phyloP scores from a whole-genome alignment of 2,113 vertebrate species.

The Malurus elegans region DNA sequence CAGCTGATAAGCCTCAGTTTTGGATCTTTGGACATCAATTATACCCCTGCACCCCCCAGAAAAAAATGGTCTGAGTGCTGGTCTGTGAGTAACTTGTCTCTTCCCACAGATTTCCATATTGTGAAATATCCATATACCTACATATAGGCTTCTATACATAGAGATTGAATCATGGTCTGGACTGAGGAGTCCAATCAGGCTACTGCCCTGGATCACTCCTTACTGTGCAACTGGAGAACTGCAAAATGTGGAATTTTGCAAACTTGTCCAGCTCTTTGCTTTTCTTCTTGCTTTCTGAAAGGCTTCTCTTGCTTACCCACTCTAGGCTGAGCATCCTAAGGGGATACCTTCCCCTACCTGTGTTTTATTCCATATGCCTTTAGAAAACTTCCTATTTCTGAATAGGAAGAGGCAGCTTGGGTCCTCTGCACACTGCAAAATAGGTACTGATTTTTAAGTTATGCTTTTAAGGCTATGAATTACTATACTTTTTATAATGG shows the following conservation, averaged over 20 bases:
- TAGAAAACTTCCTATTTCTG: neutral
- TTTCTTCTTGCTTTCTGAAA: neutral
- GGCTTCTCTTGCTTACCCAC: neutral
- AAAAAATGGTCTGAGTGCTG: neutral
- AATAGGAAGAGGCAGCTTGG: neutral
- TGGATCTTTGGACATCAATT: neutral
- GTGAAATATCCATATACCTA: neutral
- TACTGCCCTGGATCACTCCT: neutral
- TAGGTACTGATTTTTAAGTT: neutral
- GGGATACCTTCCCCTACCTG: neutral
- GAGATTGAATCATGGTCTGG: neutral
- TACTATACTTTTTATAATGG: neutral
- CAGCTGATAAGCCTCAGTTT: neutral
- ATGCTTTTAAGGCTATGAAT: neutral
- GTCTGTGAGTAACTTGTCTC: accelerated
- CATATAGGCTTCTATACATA: neutral
- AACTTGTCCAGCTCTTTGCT: neutral
- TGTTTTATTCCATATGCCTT: neutral
- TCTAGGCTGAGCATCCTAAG: neutral
- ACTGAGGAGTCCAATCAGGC: neutral
- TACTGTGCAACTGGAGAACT: neutral
- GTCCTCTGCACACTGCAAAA: neutral
- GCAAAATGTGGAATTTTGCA: neutral
- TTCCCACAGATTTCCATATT: neutral
- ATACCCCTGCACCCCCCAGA: neutral